phyloP scores from a whole-genome alignment of 2,888 invertebrate genomes.

The Zonitis immaculata region DNA sequence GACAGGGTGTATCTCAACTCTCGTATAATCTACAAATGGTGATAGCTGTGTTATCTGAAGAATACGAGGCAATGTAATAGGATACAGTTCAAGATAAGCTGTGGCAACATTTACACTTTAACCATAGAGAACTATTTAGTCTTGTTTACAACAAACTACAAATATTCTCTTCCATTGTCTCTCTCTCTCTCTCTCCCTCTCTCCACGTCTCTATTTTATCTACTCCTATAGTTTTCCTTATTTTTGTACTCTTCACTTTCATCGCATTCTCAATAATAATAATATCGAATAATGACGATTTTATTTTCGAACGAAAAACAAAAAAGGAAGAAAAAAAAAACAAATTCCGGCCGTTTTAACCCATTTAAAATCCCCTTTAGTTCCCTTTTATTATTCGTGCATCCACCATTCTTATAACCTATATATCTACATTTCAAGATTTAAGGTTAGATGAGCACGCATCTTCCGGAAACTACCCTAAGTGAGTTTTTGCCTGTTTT shows the following conservation, averaged over 20 bases:
- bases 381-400: conserved; percentile 18
- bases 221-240: too few species aligned
- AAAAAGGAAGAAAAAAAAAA: too few species aligned
- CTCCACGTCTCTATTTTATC: too few species aligned
- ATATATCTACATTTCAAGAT: conserved; percentile 19
- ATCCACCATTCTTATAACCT: conserved; percentile 23
- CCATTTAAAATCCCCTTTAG: conserved; percentile 16
- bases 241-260: too few species aligned
- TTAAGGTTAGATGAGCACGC: conserved; percentile 35
- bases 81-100: conserved; percentile 25
- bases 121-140: conserved; percentile 24
- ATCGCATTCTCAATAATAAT: too few species aligned
- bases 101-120: conserved; percentile 27
- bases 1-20: conserved; percentile 11
- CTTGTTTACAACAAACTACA: too few species aligned
- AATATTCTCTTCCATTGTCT: too few species aligned
- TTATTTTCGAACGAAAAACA: too few species aligned
- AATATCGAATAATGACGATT: too few species aligned
- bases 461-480: conserved; percentile 26
- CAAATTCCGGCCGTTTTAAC: conserved; percentile 22
- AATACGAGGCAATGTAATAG: conserved; percentile 25
- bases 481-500: conserved; percentile 24
- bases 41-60: conserved; percentile 28
- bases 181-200: too few species aligned
- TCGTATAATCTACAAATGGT: conserved; percentile 24